A percentile compares a stretch with the other conserved stretches of the same genome.
These are phyloP conservation scores for Sebastes nivosus DNA, from an alignment of 2,797 vertebrate genomes.

Conservation along the genomic window DNA sequence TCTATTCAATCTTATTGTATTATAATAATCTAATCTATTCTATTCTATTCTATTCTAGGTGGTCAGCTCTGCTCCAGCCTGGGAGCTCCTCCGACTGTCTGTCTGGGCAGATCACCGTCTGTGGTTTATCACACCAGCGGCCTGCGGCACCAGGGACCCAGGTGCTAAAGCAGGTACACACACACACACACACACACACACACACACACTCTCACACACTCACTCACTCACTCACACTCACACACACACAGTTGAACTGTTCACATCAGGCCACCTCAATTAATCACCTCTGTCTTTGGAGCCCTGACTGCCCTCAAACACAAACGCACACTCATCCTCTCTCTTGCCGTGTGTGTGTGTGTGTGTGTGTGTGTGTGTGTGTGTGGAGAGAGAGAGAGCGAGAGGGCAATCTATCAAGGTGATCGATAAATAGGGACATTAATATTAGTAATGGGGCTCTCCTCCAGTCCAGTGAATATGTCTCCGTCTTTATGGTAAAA, in stretches of 20 bases:
- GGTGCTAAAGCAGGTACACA: slow-evolving; percentile 57
- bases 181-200: slow-evolving; percentile 8
- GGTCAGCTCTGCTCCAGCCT: slow-evolving; percentile 40
- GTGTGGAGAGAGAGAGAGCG: not conserved
- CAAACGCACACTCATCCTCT: slow-evolving; percentile 45
- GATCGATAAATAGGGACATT: slow-evolving; percentile 72
- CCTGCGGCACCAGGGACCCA: slow-evolving; percentile 63
- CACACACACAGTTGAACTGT: slow-evolving; percentile 36
- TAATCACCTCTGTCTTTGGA: slow-evolving; percentile 67
- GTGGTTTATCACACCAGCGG: slow-evolving; percentile 58
- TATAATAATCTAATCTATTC: not conserved
- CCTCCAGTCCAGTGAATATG: slow-evolving; percentile 70
- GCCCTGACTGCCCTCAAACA: slow-evolving; percentile 47
- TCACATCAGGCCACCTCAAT: slow-evolving; percentile 58
- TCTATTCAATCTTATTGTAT: not conserved
- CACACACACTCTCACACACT: not conserved
- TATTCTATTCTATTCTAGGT: not conserved
- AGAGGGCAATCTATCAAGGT: slow-evolving; percentile 61
- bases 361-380: slow-evolving; percentile 1
- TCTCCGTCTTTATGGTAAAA: slow-evolving; percentile 64
- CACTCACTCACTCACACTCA: not conserved
- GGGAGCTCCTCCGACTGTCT: slow-evolving; percentile 57
- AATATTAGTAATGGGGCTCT: slow-evolving; percentile 69
- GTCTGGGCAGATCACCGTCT: slow-evolving; percentile 67
- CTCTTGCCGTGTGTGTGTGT: slow-evolving; percentile 6